Conservation (phyloP, 1,140 invertebrate species). For the Drosophila pseudoananassae region DNA sequence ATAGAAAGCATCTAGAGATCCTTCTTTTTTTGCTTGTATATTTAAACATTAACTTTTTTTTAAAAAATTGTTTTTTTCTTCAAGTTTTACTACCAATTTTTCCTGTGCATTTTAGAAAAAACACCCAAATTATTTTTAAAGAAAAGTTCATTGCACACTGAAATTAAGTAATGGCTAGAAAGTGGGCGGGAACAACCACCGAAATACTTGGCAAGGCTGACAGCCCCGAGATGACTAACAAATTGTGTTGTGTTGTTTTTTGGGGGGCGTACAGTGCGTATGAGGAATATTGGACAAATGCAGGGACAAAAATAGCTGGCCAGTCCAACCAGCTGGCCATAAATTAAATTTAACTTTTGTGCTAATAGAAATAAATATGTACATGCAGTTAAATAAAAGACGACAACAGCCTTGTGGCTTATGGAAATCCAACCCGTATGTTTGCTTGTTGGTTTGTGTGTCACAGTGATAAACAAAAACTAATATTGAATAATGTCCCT, state of each 20-base stretch:
- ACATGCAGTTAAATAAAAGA: slow-evolving; percentile 17
- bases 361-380: not conserved
- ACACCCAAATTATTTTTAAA: slow-evolving; percentile 2
- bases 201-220: slow-evolving; percentile 37
- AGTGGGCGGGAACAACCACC: slow-evolving; percentile 36
- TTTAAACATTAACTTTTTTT: too few relatives aligned
- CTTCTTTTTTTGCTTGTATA: too few relatives aligned
- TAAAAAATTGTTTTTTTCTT: too few relatives aligned
- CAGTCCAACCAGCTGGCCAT: slow-evolving; percentile 11
- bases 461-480: slow-evolving; percentile 56
- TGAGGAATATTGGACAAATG: slow-evolving; percentile 25
- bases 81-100: slow-evolving; percentile 3
- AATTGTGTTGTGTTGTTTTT: slow-evolving; percentile 12
- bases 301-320: slow-evolving; percentile 19
- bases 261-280: slow-evolving; percentile 43
- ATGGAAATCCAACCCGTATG: slow-evolving; percentile 22
- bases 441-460: slow-evolving; percentile 11
- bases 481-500: slow-evolving; percentile 73
- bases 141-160: slow-evolving; percentile 63
- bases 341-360: slow-evolving; percentile 14
- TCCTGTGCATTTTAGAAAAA: not conserved
- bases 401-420: slow-evolving; percentile 22
- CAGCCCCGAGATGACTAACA: slow-evolving; percentile 64
- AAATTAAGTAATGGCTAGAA: slow-evolving; percentile 68
- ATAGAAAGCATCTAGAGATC: too few relatives aligned